These are phyloP conservation scores for Tangara arthus DNA, from an alignment of 2,797 vertebrate species.

Conservation along the genomic window DNA sequence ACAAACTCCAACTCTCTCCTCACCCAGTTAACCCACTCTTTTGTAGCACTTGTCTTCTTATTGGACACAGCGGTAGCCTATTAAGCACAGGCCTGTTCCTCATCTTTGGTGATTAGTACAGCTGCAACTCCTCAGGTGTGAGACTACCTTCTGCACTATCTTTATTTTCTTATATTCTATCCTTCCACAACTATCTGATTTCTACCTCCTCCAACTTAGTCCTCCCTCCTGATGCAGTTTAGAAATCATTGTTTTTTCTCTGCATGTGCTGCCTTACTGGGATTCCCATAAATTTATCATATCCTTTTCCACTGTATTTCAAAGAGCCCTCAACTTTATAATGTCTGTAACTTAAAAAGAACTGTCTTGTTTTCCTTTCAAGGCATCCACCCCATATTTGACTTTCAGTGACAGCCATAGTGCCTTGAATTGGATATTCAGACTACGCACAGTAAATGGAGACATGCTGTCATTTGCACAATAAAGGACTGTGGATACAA, in stretches of 20 bases:
- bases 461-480: background rate
- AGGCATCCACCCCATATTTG: background rate
- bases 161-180: too few species aligned
- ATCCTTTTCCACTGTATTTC: background rate
- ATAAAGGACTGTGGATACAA: background rate
- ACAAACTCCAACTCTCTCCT: too few species aligned
- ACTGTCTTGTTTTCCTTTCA: background rate
- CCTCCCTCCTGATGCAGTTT: background rate
- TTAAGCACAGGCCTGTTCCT: too few species aligned
- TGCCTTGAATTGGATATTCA: background rate
- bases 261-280: background rate
- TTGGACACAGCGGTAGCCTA: too few species aligned
- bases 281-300: background rate
- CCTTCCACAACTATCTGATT: background rate
- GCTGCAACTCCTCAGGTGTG: too few species aligned
- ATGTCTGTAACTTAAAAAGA: background rate
- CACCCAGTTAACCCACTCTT: too few species aligned
- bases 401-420: background rate
- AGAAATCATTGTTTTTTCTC: background rate
- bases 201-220: background rate
- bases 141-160: too few species aligned
- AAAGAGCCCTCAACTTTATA: background rate
- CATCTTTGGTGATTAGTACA: too few species aligned
- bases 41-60: too few species aligned
- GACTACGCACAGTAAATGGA: background rate